Evolutionary conservation across 2,888 invertebrate genomes (phyloP).

Genomic region (Coelogynopora nodosa): DNA sequence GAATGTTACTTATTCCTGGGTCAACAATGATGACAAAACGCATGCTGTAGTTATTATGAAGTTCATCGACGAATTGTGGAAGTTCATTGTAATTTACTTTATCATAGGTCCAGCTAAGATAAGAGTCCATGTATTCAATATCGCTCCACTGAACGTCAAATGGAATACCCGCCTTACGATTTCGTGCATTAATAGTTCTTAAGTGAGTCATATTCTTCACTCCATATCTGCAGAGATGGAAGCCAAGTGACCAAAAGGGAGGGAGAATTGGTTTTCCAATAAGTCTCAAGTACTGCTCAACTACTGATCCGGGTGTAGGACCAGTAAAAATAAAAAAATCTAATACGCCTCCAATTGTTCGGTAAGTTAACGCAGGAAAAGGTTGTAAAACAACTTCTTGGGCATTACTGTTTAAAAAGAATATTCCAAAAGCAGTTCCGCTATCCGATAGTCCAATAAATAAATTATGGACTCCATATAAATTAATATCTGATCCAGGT

Average conservation of each 20-base stretch:
- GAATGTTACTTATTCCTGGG: slow-evolving; percentile 29
- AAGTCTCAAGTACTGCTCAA: slow-evolving; percentile 58
- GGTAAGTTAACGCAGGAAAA: slow-evolving; percentile 75
- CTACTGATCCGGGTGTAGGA: slow-evolving; percentile 68
- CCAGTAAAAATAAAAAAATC: slow-evolving; percentile 77
- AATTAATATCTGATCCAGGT: slow-evolving; percentile 62
- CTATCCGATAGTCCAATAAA: slow-evolving; percentile 71
- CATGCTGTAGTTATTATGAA: slow-evolving; percentile 48
- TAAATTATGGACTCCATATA: slow-evolving; percentile 80
- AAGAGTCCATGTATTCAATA: slow-evolving; percentile 56
- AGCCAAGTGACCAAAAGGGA: slow-evolving; percentile 82
- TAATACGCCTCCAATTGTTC: slow-evolving; percentile 76
- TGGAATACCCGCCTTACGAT: slow-evolving; percentile 55
- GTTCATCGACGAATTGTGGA: slow-evolving; percentile 51
- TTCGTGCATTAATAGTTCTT: slow-evolving; percentile 54
- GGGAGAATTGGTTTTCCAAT: slow-evolving; percentile 77
- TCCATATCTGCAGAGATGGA: slow-evolving; percentile 74
- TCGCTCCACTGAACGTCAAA: slow-evolving; percentile 58
- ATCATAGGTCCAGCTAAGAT: slow-evolving; percentile 54
- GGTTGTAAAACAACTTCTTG: slow-evolving; percentile 62
- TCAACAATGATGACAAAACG: slow-evolving; percentile 43
- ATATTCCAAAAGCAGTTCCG: slow-evolving; percentile 69
- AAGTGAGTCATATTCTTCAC: slow-evolving; percentile 55
- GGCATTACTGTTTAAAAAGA: slow-evolving; percentile 77
- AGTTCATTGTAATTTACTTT: slow-evolving; percentile 51